phyloP scores from a whole-genome alignment of 2,888 invertebrate genomes.

The Lymantria dispar region DNA sequence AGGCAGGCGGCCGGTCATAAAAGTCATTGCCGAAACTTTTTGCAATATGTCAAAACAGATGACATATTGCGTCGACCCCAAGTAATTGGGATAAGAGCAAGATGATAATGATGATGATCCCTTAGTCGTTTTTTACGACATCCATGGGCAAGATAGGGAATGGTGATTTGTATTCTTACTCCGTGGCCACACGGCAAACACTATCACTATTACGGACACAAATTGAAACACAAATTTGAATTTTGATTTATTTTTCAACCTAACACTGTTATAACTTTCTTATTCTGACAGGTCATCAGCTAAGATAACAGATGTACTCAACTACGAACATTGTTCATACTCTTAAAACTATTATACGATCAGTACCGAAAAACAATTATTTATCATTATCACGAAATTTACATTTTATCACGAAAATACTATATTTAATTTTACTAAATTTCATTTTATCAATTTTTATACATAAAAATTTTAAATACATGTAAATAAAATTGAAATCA shows the following conservation, averaged over 20 bases:
- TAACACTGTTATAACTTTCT: slow-evolving; percentile 77
- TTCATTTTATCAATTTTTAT: slow-evolving; percentile 74
- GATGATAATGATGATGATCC: too few species aligned
- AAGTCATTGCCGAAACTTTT: too few species aligned
- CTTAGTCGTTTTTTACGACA: too few species aligned
- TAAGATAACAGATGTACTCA: slow-evolving; percentile 78
- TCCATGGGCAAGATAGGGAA: too few species aligned
- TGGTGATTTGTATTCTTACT: too few species aligned
- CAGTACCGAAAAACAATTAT: slow-evolving; percentile 78
- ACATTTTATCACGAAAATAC: slow-evolving; percentile 78
- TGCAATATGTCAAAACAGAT: too few species aligned
- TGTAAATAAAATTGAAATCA: slow-evolving; percentile 33
- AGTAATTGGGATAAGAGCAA: too few species aligned
- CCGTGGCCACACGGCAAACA: too few species aligned
- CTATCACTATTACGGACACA: neutral
- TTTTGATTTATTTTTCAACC: slow-evolving; percentile 80
- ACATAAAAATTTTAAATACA: slow-evolving; percentile 37
- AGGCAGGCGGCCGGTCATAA: too few species aligned
- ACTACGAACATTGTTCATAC: slow-evolving; percentile 81
- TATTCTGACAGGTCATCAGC: slow-evolving; percentile 78
- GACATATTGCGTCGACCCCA: too few species aligned
- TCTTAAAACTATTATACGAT: slow-evolving; percentile 75
- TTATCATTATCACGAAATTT: slow-evolving; percentile 78
- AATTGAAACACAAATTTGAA: slow-evolving; percentile 61
- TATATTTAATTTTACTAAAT: slow-evolving; percentile 76